Evolutionary conservation across 2,797 vertebrate genomes (phyloP), one percentile per base, ranked within the genome.

Genomic region (Holocentrus rufus): DNA sequence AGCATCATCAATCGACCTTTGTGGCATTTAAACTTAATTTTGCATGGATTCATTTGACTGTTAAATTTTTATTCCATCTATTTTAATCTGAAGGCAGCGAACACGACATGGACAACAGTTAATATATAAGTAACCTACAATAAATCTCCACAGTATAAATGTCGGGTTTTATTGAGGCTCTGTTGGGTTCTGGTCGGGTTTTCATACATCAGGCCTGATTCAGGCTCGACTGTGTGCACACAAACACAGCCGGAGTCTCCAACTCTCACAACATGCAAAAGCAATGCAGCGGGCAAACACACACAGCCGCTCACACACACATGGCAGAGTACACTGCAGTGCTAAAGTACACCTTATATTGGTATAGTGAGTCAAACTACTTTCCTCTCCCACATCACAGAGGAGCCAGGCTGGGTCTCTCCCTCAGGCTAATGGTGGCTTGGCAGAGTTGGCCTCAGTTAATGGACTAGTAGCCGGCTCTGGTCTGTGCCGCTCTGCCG

Each of bases 381-480:
- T 39, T n/a, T 74, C 15, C 27, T 54, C 42, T 77, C 57, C 68
- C 42, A 65, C 39, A 65, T 61, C 65, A 54, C 53, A 50, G 58
- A 14, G 30, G 42, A 31, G 50, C 57, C 17, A 18, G 20, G 20
- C 65, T 30, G 14, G 27, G 44, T 61, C 34, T 47, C 27, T 76
- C 69, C 61, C 65, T 49, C 17, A 55, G 54, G 54, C 0, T 22
- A 68, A 63, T 54, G 61, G 30, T 67, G 65, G 46, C 65, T 69
- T 72, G 4, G 77, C 67, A 70, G 61, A 60, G 5, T 53, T 61
- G 63, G 64, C 65, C 61, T 76, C 17, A 23, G 70, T 59, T 82
- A 85, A 79, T 81, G 69, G 70, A 69, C 71, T 64, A 10, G 62
- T 71, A 46, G 55, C 61, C 44, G 1, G 22, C 76, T 77, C 31